A percentile compares a stretch with the other conserved stretches of the same genome.
Evolutionary conservation across 1,140 invertebrate genomes (phyloP).

Genomic region (Formica exsecta): DNA sequence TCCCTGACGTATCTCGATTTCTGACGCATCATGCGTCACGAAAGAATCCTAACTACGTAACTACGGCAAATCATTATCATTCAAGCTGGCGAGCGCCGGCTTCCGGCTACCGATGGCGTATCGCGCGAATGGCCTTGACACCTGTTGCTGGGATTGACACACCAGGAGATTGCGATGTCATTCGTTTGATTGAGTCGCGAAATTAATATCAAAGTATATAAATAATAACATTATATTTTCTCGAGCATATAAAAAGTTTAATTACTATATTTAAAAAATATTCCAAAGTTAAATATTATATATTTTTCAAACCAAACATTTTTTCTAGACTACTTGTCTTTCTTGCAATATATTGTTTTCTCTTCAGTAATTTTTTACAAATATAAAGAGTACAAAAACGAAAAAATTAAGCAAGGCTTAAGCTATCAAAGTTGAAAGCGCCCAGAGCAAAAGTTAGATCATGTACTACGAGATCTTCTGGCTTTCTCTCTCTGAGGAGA

Average conservation of each 20-base stretch:
- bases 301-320: not conserved
- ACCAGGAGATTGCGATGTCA: constrained; percentile 28
- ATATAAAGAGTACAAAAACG: not conserved
- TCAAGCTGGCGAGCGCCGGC: constrained; percentile 30
- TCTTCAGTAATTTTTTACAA: not conserved
- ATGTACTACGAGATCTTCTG: not conserved
- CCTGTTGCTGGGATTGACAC: constrained; percentile 33
- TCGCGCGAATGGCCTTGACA: constrained; percentile 54
- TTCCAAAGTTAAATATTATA: not conserved
- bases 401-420: not conserved
- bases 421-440: not conserved
- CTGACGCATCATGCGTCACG: constrained; percentile 36
- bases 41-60: constrained; percentile 56
- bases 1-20: constrained; percentile 17
- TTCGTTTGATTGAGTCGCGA: constrained; percentile 38
- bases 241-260: not conserved
- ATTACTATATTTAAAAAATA: not conserved
- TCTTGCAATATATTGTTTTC: too few relatives aligned
- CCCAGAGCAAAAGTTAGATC: constrained; percentile 8
- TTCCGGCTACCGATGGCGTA: constrained; percentile 54
- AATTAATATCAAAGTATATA: constrained; percentile 35
- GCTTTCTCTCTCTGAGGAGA: constrained; percentile 42
- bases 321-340: not conserved
- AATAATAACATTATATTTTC: not conserved
- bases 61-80: constrained; percentile 58